Percentiles rank a stretch among this genome's conserved stretches.
phyloP scores from a whole-genome alignment of 2,888 invertebrate species.

The Macrostomum cliftonense region DNA sequence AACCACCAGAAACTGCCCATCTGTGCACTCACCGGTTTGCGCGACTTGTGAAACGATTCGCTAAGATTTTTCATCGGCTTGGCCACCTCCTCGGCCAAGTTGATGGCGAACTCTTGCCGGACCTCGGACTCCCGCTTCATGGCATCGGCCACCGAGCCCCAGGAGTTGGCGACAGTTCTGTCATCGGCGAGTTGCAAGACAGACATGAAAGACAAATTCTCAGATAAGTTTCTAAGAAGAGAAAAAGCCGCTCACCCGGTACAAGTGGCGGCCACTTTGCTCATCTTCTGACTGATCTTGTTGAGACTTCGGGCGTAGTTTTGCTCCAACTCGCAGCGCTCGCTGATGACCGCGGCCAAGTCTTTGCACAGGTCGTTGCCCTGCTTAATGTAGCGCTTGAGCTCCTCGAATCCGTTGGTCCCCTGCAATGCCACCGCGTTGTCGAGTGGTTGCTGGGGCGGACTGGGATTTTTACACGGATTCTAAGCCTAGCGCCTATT shows the following conservation, averaged over 20 bases:
- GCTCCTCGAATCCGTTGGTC: constrained; percentile 77
- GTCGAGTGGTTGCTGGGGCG: too few relatives aligned
- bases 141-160: constrained; percentile 73
- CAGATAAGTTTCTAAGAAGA: background rate
- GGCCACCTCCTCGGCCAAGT: constrained; percentile 65
- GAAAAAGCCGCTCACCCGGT: constrained; percentile 31
- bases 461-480: too few relatives aligned
- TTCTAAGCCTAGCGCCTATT: too few relatives aligned
- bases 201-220: background rate
- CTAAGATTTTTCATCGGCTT: constrained; percentile 55
- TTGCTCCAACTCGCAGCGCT: constrained; percentile 76
- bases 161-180: constrained; percentile 59
- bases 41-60: constrained; percentile 44
- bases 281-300: constrained; percentile 64
- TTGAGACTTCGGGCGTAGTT: constrained; percentile 72
- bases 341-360: constrained; percentile 64
- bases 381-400: constrained; percentile 73
- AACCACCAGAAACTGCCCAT: too few relatives aligned
- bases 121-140: constrained; percentile 77
- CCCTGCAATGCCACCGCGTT: constrained; percentile 61
- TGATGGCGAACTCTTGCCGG: constrained; percentile 58
- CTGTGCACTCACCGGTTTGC: constrained; percentile 39
- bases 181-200: constrained; percentile 7
- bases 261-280: constrained; percentile 50
- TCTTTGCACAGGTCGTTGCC: constrained; percentile 86